Percentiles rank a stretch among this genome's conserved stretches.
Conservation (phyloP, 2,888 invertebrate genomes). For the Entomobrya multifasciata region DNA sequence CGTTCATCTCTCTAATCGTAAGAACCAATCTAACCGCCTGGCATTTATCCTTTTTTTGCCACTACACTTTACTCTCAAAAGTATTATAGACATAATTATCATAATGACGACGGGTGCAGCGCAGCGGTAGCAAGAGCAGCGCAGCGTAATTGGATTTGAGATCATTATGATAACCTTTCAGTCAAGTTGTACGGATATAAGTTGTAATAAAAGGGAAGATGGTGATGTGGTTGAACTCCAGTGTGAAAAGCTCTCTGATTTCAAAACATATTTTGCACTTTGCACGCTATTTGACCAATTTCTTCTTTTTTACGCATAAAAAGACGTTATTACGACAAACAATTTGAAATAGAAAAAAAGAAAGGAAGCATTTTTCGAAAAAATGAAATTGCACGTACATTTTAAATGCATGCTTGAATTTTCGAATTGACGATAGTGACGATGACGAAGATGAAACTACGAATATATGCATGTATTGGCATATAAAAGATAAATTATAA, state of each 20-base stretch:
- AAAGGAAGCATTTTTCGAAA: not conserved
- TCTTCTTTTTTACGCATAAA: not conserved
- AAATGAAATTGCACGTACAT: not conserved
- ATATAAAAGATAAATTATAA: too few relatives aligned
- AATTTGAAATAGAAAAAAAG: too few relatives aligned
- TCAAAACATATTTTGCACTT: not conserved
- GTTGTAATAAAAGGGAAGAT: too few relatives aligned
- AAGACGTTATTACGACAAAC: not conserved
- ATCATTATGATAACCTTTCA: conserved; percentile 25
- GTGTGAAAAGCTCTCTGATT: not conserved
- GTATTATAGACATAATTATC: too few relatives aligned
- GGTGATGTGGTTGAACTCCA: conserved; percentile 30
- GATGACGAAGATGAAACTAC: too few relatives aligned
- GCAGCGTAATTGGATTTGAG: conserved; percentile 11
- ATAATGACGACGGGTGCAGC: too few relatives aligned
- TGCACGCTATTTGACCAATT: too few relatives aligned
- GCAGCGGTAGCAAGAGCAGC: not conserved
- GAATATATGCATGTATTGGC: too few relatives aligned
- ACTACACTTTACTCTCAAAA: too few relatives aligned
- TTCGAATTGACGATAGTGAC: too few relatives aligned
- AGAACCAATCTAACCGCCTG: not conserved
- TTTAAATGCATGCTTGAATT: too few relatives aligned
- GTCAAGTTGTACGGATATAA: not conserved
- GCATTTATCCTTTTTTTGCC: too few relatives aligned
- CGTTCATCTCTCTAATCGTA: not conserved